Base-by-base conservation (phyloP, 1,140 invertebrate species). In the Drosophila ogumai region DNA sequence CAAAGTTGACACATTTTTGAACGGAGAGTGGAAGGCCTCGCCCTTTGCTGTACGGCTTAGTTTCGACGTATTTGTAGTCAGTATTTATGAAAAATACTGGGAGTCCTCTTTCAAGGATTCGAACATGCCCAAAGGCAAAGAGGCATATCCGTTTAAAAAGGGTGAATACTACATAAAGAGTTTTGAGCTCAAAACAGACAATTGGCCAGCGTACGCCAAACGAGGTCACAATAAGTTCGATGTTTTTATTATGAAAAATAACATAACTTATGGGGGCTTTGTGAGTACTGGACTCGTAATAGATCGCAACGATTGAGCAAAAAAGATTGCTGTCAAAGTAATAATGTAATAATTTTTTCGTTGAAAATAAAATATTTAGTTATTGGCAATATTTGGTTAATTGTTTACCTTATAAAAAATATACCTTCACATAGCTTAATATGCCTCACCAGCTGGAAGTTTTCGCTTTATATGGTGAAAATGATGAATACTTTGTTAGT, bases 141-240 rank as follows among this genome's bases (percentile, higher is more conserved):
- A 38, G 2, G 8, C 2, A 2, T 54, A 34, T 5, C 52, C 52
- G 32, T 54, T 38, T 1, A 54, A 22, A 38, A 54, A 54, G 32
- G 52, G 52, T 54, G 19, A 25, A 38, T 54, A 54, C 32, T 36
- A 38, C 32, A 0, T 54, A 1, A 38, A 4, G 13, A 54, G 36
- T 36, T 4, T 22, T n/a, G 4, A 6, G 2, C 0, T 54, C 0
- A 0, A n/a, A 6, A 0, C 19, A 22, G 19, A n/a, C 0, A n/a
- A 22, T 25, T 55, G 19, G 19, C 2, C 8, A 22, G 0, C 0
- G 2, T 55, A 22, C 13, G 13, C 8, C 2, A 6, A 0, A 9
- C 19, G 4, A 15, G 52, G 52, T 55, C 13, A 3, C 6, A 38
- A 15, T 25, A 55, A 3, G 19, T 0, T 13, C 0, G 2, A 22